These are phyloP conservation scores for Apodemus sylvaticus DNA, from an alignment of 2,113 vertebrate genomes.

Conservation along the genomic window DNA sequence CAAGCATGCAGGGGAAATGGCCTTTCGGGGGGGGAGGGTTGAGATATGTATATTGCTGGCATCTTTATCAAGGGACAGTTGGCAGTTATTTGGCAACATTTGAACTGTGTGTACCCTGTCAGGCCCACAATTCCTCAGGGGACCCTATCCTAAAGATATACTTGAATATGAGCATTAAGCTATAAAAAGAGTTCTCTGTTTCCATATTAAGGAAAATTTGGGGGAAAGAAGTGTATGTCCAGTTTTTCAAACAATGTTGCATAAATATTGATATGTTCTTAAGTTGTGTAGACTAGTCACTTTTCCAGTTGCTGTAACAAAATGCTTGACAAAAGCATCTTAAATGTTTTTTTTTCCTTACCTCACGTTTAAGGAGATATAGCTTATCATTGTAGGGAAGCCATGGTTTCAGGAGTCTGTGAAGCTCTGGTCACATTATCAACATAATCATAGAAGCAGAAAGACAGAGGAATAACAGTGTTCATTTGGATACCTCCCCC, in stretches of 20 bases:
- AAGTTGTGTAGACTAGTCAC: background rate
- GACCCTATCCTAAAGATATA: background rate
- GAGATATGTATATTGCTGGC: fast-evolving
- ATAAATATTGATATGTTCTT: background rate
- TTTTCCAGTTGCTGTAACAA: background rate
- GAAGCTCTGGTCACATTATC: background rate
- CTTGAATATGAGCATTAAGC: background rate
- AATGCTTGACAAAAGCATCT: background rate
- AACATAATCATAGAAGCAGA: too few species aligned
- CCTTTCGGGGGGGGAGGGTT: fast-evolving
- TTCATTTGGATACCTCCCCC: too few species aligned
- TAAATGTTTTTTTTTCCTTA: background rate
- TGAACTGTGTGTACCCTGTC: background rate
- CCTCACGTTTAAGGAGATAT: background rate
- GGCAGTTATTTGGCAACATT: background rate
- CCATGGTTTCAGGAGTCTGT: background rate
- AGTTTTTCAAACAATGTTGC: background rate
- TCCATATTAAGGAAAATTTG: background rate
- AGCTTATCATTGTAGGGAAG: too few species aligned
- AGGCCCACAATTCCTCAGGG: background rate
- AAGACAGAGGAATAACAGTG: background rate
- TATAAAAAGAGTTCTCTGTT: background rate
- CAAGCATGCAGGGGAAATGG: fast-evolving
- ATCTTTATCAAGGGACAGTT: background rate
- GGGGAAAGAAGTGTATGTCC: background rate